phyloP scores from a whole-genome alignment of 2,113 vertebrate species.

The Zosterops pallidus region DNA sequence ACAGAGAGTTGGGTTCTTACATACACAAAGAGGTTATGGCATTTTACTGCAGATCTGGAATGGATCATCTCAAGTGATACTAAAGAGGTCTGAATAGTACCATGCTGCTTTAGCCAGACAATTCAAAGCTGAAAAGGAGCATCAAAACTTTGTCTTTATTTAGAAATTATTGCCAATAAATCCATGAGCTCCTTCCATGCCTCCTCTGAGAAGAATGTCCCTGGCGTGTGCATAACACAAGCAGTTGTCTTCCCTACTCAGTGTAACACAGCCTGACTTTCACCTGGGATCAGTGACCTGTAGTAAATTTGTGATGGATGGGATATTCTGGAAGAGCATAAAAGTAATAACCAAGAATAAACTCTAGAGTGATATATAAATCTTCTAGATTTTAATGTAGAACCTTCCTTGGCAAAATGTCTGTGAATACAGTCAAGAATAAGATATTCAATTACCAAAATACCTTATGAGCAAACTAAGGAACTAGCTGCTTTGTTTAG shows the following conservation, averaged over 20 bases:
- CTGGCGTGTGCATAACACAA: neutral
- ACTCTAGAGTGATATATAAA: neutral
- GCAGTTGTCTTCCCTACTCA: neutral
- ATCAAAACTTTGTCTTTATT: neutral
- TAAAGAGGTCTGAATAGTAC: neutral
- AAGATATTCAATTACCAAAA: neutral
- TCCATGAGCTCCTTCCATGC: neutral
- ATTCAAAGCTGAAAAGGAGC: neutral
- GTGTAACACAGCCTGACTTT: neutral
- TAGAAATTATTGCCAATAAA: neutral
- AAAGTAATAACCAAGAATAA: neutral
- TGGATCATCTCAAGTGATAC: neutral
- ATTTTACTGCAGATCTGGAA: neutral
- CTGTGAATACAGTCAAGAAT: neutral
- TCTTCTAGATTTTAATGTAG: neutral
- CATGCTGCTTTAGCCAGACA: neutral
- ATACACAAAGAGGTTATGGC: neutral
- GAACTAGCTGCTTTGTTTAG: neutral
- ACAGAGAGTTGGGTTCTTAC: neutral
- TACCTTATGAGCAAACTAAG: neutral
- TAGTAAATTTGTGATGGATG: accelerated
- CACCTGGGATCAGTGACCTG: neutral
- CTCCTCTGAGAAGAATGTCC: neutral
- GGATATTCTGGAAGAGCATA: neutral
- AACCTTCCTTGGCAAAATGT: neutral